Evolutionary conservation across 2,113 vertebrate species (phyloP), one percentile per base, ranked within the genome.

Genomic region (Oenanthe melanoleuca): DNA sequence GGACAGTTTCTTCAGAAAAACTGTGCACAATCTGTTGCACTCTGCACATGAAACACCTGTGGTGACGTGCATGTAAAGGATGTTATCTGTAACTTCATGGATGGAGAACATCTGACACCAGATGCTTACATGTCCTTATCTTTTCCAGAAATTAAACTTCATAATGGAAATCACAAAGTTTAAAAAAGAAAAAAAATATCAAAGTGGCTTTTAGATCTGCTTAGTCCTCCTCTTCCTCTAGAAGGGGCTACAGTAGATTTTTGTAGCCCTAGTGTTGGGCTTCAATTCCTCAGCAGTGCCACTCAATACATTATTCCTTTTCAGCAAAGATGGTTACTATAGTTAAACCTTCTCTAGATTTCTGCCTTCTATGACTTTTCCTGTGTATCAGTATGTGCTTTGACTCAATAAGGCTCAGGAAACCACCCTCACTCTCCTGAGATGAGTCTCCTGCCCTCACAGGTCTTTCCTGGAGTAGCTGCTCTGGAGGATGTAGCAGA

Each of bases 381-480:
- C 40, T 92, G 42, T 38, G 13, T 70, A 29, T 47, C 65, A 82
- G 7, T 74, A 49, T 47, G 19, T 74, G 61, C n/a, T 88, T 79
- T 87, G 56, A 81, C 38, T 92, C 85, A 89, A 0, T 85, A 81
- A 42, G 23, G 78, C 56, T 64, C 44, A 79, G 73, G 34, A 94
- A 93, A 81, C 56, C 65, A 81, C 70, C 44, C 42, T 53, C 70
- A 71, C 15, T 12, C 52, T 79, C 61, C 12, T 67, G 53, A 84
- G 69, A 42, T 73, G 64, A 61, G 22, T n/a, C 52, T 93, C 33
- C 77, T 93, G 70, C 56, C 52, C 81, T 93, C 65, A 49, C 22
- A 70, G 67, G 44, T 88, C 85, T 60, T 89, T 45, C 44, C 85
- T 85, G 47, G 74, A 89, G 95, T 86, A 61, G 57, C 37, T 92